These are phyloP conservation scores for Theonella swinhoei DNA, from an alignment of 37 sponge, comb jelly and placozoan genomes.

Conservation along the genomic window DNA sequence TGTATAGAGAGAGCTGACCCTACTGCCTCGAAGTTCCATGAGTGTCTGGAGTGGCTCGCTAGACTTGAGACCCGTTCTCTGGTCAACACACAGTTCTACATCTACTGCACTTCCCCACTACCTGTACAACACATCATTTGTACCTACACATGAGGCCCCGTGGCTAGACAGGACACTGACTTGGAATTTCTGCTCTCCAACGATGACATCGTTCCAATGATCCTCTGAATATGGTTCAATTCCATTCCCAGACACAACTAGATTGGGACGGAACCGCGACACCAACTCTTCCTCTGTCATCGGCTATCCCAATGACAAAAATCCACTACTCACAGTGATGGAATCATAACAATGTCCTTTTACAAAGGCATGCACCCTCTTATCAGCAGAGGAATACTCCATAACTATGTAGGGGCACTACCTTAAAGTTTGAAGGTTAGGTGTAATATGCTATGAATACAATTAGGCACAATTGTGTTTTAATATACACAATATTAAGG, in stretches of 20 bases:
- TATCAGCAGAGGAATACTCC: too few relatives aligned
- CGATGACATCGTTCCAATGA: slow-evolving; percentile 47
- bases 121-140: slow-evolving; percentile 25
- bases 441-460: too few relatives aligned
- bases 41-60: slow-evolving; percentile 59
- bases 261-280: slow-evolving; percentile 75
- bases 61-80: slow-evolving; percentile 34
- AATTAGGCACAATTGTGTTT: too few relatives aligned
- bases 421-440: too few relatives aligned
- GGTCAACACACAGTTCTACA: slow-evolving; percentile 87
- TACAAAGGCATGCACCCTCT: too few relatives aligned
- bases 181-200: slow-evolving; percentile 38
- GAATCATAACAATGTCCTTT: too few relatives aligned
- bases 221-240: slow-evolving; percentile 76
- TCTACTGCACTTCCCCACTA: slow-evolving; percentile 57
- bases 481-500: too few relatives aligned
- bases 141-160: neutral
- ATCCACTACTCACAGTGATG: neutral
- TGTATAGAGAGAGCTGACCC: too few relatives aligned
- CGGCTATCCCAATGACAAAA: neutral
- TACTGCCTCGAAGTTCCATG: slow-evolving; percentile 43
- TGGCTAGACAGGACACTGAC: too few relatives aligned
- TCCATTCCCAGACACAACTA: slow-evolving; percentile 47
- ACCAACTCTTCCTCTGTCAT: slow-evolving; percentile 4
- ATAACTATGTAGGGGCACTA: too few relatives aligned